phyloP scores from a whole-genome alignment of 2,797 vertebrate species.

The Cercopithecus diana region DNA sequence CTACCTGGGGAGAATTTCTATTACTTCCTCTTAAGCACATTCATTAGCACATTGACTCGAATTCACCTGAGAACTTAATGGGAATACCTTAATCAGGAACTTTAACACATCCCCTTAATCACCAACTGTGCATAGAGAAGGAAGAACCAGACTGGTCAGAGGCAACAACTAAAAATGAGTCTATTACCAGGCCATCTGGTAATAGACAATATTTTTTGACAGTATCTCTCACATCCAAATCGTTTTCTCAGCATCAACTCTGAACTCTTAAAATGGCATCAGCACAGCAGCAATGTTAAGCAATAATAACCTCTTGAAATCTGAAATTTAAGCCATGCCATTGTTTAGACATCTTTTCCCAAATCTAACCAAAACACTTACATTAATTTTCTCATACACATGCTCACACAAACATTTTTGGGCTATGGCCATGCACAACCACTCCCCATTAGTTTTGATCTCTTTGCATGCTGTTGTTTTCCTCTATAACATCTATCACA shows the following conservation, averaged over 20 bases:
- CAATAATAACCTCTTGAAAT: background rate
- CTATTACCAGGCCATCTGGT: background rate
- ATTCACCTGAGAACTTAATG: conserved; percentile 15
- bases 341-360: background rate
- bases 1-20: background rate
- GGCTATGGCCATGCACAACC: background rate
- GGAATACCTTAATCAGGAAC: background rate
- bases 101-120: background rate
- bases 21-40: background rate
- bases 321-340: background rate
- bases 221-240: background rate
- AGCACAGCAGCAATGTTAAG: background rate
- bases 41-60: background rate
- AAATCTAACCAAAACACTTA: background rate
- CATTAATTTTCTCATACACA: background rate
- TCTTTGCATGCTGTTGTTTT: background rate
- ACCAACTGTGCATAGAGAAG: background rate
- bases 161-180: background rate
- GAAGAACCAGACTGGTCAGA: background rate
- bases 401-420: background rate
- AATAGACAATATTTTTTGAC: background rate
- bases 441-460: background rate
- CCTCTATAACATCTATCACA: background rate
- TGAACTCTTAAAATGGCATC: background rate
- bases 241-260: background rate